A percentile compares a stretch with the other conserved stretches of the same genome.
These are phyloP conservation scores for Plectus sambesii DNA, from an alignment of 1,140 invertebrate species.

Conservation along the genomic window DNA sequence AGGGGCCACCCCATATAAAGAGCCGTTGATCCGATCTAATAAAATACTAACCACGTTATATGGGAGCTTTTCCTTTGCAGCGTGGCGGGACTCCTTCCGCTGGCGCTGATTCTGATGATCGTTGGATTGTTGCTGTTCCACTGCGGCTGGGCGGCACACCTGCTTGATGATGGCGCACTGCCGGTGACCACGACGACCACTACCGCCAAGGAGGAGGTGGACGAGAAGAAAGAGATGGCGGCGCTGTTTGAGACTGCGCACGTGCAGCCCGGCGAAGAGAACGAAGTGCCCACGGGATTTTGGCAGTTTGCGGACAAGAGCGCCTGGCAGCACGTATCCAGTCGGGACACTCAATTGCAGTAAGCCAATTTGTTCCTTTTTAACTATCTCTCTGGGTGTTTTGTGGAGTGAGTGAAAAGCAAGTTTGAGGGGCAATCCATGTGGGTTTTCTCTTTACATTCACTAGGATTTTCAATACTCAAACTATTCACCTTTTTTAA, in stretches of 20 bases:
- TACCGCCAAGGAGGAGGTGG: background rate
- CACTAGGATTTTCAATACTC: too few species aligned
- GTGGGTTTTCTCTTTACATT: too few species aligned
- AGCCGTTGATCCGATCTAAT: too few species aligned
- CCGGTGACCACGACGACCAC: slow-evolving; percentile 25
- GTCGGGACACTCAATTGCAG: too few species aligned
- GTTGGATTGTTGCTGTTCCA: slow-evolving; percentile 40
- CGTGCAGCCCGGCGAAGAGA: slow-evolving; percentile 16
- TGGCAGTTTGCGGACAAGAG: slow-evolving; percentile 42
- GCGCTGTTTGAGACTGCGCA: slow-evolving; percentile 22
- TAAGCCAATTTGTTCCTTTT: too few species aligned
- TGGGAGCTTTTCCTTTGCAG: slow-evolving; percentile 27
- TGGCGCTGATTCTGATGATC: slow-evolving; percentile 42
- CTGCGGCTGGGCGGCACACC: slow-evolving; percentile 44
- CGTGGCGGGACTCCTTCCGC: slow-evolving; percentile 34
- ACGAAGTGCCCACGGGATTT: slow-evolving; percentile 24
- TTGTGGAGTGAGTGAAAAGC: too few species aligned
- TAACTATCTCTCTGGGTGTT: too few species aligned
- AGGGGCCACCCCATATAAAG: too few species aligned
- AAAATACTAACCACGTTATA: too few species aligned
- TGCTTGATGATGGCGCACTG: slow-evolving; percentile 33
- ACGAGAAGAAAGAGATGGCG: slow-evolving; percentile 26
- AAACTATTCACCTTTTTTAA: too few species aligned
- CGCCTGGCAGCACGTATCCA: slow-evolving; percentile 41
- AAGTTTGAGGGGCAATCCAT: too few species aligned